Base-by-base conservation (phyloP, 2,113 vertebrate species). In the Syrrhaptes paradoxus region DNA sequence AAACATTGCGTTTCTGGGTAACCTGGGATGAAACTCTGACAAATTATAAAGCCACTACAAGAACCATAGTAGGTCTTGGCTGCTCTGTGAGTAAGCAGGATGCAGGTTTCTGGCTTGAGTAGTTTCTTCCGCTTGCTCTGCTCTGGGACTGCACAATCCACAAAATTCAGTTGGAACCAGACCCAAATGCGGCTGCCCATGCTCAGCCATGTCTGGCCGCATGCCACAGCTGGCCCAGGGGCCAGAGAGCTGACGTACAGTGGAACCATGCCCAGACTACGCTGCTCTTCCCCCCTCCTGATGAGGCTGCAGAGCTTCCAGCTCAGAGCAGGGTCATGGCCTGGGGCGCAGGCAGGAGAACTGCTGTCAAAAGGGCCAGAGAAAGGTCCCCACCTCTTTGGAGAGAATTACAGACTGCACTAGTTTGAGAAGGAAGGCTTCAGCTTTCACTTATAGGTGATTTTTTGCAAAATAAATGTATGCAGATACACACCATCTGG, bases 401-500 rank as follows among this genome's bases (percentile, higher is more conserved):
- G 54, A 67, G 29, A 77, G 34, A 82, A 89, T 78, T 66, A 75
- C 20, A 72, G 26, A 49, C 20, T 49, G 6, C 8, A 24, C 19
- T 57, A 46, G 13, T 70, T 31, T 48, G 55, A 62, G 26, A 83
- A 58, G 17, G 22, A 90, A 70, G 21, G 38, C 8, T 62, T 82
- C 43, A 68, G 19, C 8, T 83, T 80, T 58, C 72, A 38, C 10
- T 70, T 57, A 61, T 2, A 9, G 20, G 22, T 1, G 3, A 58
- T 19, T 87, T 63, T 71, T 68, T 88, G 11, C 29, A 45, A 80
- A 85, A 28, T 52, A 48, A 73, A 46, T 59, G 62, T n/a, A 77
- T 62, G 34, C 7, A 71, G 51, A 73, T 10, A 9, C 26, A 41
- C 6, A 77, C 5, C 9, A 86, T 45, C 36, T 52, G 0, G 0